phyloP scores from a whole-genome alignment of 1,140 invertebrate genomes.

The fruit fly (Drosophila melanogaster) region Release_6_plus_ISO1_MT NC_004354.4:22759001-22759500 shows the following conservation, averaged over 20 bases:
- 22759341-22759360: slow-evolving; percentile 30
- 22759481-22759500: slow-evolving; percentile 43
- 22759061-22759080: no score
- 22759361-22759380: slow-evolving; percentile 59
- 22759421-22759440: slow-evolving; percentile 12
- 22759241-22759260: slow-evolving; percentile 74
- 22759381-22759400: slow-evolving; percentile 56
- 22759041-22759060: no score
- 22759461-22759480: background rate
- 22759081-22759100: no score
- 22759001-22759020: background rate
- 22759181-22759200: background rate
- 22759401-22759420: slow-evolving; percentile 17
- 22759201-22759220: background rate
- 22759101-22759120: no score
- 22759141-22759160: no score
- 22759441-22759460: slow-evolving; percentile 8
- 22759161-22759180: no score
- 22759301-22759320: slow-evolving; percentile 33
- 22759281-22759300: slow-evolving; percentile 53
- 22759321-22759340: slow-evolving; percentile 52
- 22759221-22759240: slow-evolving; percentile 27
- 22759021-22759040: no score
- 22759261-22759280: slow-evolving; percentile 54
- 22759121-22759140: no score